A percentile compares a stretch with the other conserved stretches of the same genome.
phyloP scores from a whole-genome alignment of 2,113 vertebrate species.

The Oxygymnocypris stewartii region DNA sequence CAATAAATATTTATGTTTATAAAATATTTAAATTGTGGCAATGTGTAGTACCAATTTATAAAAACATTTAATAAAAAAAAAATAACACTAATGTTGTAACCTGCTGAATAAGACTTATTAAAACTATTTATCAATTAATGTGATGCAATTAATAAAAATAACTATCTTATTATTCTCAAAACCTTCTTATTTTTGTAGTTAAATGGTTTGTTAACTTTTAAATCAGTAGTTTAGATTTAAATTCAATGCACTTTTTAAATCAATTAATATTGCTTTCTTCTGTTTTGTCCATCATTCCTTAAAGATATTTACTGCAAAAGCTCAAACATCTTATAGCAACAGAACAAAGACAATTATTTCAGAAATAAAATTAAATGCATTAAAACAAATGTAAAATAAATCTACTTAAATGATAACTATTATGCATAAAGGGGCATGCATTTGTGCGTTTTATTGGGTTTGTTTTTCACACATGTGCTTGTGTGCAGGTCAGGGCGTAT shows the following conservation, averaged over 20 bases:
- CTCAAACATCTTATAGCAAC: not conserved
- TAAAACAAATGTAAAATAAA: not conserved
- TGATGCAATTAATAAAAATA: too few species aligned
- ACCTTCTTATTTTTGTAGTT: too few species aligned
- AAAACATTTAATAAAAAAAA: too few species aligned
- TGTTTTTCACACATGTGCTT: not conserved
- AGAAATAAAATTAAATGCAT: not conserved
- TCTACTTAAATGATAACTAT: not conserved
- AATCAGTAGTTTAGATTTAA: not conserved
- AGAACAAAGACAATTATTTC: not conserved
- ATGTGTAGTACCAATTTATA: too few species aligned
- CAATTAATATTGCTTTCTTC: not conserved
- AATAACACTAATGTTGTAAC: too few species aligned
- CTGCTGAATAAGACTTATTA: too few species aligned
- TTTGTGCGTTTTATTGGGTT: not conserved
- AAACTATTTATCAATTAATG: too few species aligned
- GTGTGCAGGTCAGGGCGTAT: constrained; percentile 84
- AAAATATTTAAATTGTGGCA: too few species aligned
- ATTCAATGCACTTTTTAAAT: not conserved
- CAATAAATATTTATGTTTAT: too few species aligned
- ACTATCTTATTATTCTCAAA: too few species aligned
- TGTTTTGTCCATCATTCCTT: not conserved
- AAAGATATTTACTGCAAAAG: not conserved
- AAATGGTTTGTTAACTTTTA: too few species aligned
- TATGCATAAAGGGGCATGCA: not conserved